phyloP scores from a whole-genome alignment of 2,113 vertebrate genomes.

The Pseudorasbora parva region DNA sequence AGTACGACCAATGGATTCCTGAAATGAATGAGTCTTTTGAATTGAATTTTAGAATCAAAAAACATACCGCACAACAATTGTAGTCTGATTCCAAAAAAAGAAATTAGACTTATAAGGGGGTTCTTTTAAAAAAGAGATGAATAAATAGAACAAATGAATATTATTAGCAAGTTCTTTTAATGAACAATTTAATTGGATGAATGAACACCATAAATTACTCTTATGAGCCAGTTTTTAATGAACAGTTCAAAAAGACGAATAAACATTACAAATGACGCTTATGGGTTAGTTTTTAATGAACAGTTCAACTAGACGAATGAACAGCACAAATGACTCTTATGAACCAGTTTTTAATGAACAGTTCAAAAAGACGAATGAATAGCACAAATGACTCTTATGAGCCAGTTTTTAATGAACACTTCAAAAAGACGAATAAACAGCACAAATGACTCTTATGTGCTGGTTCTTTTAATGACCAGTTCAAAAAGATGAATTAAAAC shows the following conservation, averaged over 20 bases:
- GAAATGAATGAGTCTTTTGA: neutral
- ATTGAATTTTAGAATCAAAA: neutral
- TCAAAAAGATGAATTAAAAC: too few relatives aligned
- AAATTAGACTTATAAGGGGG: neutral
- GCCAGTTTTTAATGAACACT: neutral
- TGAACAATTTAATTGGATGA: too few relatives aligned
- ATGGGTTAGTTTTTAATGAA: neutral
- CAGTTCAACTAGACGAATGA: neutral
- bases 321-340: neutral
- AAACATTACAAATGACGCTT: neutral
- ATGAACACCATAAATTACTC: neutral
- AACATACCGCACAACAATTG: neutral
- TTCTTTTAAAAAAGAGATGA: neutral
- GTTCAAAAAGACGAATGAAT: too few relatives aligned
- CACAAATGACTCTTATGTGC: too few relatives aligned
- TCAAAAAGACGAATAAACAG: too few relatives aligned
- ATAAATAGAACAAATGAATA: neutral
- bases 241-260: too few relatives aligned
- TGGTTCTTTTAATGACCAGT: neutral
- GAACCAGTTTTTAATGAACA: neutral
- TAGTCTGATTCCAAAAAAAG: neutral
- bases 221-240: neutral
- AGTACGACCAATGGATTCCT: neutral
- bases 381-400: neutral
- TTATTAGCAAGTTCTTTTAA: too few relatives aligned